phyloP scores from a whole-genome alignment of 92 coral and sea anemone species.

The Epizoanthus scotinus region DNA sequence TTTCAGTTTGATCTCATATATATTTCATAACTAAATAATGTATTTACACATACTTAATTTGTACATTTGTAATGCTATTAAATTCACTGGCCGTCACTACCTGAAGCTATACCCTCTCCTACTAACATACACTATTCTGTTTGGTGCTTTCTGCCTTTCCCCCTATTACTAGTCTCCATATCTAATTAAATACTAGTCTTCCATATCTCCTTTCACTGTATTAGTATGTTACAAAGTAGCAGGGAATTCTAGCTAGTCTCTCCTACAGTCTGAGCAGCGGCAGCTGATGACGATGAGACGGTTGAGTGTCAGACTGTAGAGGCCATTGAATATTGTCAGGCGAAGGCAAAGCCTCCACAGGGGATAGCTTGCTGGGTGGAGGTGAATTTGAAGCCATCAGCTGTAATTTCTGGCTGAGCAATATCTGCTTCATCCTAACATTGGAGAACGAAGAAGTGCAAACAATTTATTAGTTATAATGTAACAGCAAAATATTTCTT shows the following conservation, averaged over 20 bases:
- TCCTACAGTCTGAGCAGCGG: too few relatives aligned
- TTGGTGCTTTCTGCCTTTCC: too few relatives aligned
- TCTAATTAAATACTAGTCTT: too few relatives aligned
- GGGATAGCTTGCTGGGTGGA: conserved; percentile 65
- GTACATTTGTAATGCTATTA: too few relatives aligned
- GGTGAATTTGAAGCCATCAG: conserved; percentile 68
- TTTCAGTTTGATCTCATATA: too few relatives aligned
- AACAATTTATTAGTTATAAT: not conserved
- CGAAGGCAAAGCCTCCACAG: conserved; percentile 64
- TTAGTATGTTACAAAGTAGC: not conserved
- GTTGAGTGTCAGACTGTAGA: not conserved
- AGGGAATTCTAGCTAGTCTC: not conserved
- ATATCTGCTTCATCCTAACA: conserved; percentile 52
- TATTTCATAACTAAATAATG: too few relatives aligned
- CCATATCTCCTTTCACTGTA: too few relatives aligned
- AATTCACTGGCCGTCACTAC: too few relatives aligned
- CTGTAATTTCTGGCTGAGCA: conserved; percentile 62
- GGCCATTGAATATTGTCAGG: not conserved
- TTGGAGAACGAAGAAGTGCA: not conserved
- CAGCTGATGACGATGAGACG: not conserved
- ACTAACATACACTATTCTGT: too few relatives aligned
- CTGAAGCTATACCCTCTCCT: too few relatives aligned
- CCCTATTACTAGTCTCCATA: too few relatives aligned
- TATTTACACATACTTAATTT: too few relatives aligned
- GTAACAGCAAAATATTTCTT: not conserved